Evolutionary conservation across 2,113 vertebrate species (phyloP).

Genomic region (Puntigrus tetrazona): DNA sequence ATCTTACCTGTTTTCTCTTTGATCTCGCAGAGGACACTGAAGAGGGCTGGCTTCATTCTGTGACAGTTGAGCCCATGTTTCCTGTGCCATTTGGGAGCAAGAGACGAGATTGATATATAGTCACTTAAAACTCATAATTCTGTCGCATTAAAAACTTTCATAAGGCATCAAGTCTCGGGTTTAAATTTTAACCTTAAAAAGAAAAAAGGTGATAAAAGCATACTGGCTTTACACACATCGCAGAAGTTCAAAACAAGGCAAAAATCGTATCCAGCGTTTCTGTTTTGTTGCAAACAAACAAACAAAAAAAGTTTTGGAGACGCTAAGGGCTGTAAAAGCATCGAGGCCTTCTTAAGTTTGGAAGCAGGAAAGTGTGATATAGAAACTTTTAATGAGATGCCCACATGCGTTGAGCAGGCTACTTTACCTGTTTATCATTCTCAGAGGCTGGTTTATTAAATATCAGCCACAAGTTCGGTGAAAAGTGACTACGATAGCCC

Average conservation of each 20-base stretch:
- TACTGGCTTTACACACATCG: background rate
- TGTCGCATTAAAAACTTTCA: background rate
- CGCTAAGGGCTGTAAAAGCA: background rate
- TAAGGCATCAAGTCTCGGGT: background rate
- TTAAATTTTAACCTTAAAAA: background rate
- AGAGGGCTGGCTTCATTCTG: conserved; percentile 98
- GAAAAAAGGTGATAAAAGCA: background rate
- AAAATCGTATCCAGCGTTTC: background rate
- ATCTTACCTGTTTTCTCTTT: conserved; percentile 99
- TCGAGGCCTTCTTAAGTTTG: conserved; percentile 8
- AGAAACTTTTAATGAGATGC: conserved; percentile 39
- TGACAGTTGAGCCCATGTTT: conserved; percentile 99
- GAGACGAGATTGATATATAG: conserved; percentile 76
- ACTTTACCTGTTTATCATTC: conserved; percentile 2
- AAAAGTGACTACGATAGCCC: background rate
- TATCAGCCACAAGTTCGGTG: background rate
- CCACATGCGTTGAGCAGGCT: conserved; percentile 16
- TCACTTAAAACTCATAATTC: conserved; percentile 53
- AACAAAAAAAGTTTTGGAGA: background rate
- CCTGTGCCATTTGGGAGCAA: conserved; percentile 84
- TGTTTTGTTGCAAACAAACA: background rate
- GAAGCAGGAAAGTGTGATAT: conserved; percentile 16
- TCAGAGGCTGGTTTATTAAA: background rate
- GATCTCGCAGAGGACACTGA: conserved; percentile 98
- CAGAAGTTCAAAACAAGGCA: background rate